Evolutionary conservation across 2,888 invertebrate genomes (phyloP).

Genomic region (Diaperis boleti): DNA sequence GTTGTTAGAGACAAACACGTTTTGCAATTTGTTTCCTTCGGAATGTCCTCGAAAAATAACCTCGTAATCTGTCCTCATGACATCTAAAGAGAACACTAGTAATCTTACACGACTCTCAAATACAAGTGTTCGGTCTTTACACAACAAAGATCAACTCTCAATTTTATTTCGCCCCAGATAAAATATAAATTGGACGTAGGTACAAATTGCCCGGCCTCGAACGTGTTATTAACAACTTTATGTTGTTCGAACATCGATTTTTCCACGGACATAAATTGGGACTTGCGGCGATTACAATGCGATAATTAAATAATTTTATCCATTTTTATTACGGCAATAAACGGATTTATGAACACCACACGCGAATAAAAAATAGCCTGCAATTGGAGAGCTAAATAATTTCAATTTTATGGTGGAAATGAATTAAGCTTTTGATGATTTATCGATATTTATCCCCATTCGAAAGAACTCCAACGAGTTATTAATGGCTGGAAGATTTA

Average conservation of each 20-base stretch:
- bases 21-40: constrained; percentile 59
- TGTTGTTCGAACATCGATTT: neutral
- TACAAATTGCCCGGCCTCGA: constrained; percentile 11
- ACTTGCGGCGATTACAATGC: constrained; percentile 9
- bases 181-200: constrained; percentile 15
- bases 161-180: constrained; percentile 17
- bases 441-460: no score
- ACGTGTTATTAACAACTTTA: constrained; percentile 16
- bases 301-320: constrained; percentile 26
- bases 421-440: no score
- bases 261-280: neutral
- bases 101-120: constrained; percentile 51
- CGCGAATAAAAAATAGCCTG: neutral
- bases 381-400: no score
- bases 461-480: no score
- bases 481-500: no score
- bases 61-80: constrained; percentile 59
- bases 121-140: constrained; percentile 44
- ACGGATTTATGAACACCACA: constrained; percentile 7
- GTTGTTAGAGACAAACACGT: constrained; percentile 49
- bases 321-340: constrained; percentile 5
- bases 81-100: constrained; percentile 51
- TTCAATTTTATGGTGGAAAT: no score
- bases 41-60: constrained; percentile 57
- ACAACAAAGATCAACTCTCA: constrained; percentile 19